A percentile compares a stretch with the other conserved stretches of the same genome.
phyloP scores from a whole-genome alignment of 1,140 invertebrate genomes.

The Ceratina japonica region DNA sequence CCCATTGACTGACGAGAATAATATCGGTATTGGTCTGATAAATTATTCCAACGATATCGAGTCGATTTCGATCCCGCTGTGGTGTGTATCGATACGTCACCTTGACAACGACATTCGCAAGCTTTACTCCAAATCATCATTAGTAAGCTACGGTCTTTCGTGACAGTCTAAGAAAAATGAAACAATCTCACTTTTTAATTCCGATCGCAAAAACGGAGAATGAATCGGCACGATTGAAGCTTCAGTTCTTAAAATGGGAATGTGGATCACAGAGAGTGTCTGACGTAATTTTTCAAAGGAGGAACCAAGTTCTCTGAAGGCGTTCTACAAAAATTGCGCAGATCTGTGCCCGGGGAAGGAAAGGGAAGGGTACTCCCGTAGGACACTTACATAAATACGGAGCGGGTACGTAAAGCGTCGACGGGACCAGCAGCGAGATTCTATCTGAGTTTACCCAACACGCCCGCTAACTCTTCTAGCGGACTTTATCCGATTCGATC shows the following conservation, averaged over 20 bases:
- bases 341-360: not conserved
- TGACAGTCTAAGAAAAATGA: too few species aligned
- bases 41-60: not conserved
- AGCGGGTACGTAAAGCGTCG: conserved; percentile 43
- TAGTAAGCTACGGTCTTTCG: not conserved
- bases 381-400: conserved; percentile 49
- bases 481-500: conserved; percentile 58
- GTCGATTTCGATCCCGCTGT: conserved; percentile 2
- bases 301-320: too few species aligned
- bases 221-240: too few species aligned
- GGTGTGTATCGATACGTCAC: not conserved
- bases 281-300: too few species aligned
- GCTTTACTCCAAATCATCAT: not conserved
- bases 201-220: too few species aligned
- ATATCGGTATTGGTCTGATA: conserved; percentile 52
- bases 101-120: not conserved
- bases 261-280: too few species aligned
- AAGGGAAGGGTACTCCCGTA: conserved; percentile 1
- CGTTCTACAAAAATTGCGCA: not conserved
- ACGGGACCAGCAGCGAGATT: conserved; percentile 55
- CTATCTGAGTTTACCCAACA: conserved; percentile 63
- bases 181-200: too few species aligned
- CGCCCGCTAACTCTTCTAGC: conserved; percentile 55
- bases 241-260: too few species aligned
- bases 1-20: conserved; percentile 37